These are phyloP conservation scores for Aethes cnicana DNA, from an alignment of 2,888 invertebrate genomes.

Conservation along the genomic window DNA sequence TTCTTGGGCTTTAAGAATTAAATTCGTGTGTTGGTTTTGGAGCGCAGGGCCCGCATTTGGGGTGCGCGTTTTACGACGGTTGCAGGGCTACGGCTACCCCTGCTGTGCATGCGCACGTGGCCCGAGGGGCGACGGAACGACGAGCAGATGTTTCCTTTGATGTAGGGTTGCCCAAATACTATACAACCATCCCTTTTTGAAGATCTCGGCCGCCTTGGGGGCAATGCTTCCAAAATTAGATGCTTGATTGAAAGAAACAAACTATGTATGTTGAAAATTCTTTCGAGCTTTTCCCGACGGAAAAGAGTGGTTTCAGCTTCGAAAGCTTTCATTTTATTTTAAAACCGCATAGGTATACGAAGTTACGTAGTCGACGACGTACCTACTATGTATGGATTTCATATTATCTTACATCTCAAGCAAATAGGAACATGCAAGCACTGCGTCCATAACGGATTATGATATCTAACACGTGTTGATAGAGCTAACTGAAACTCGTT, in stretches of 20 bases:
- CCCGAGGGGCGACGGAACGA: conserved; percentile 50
- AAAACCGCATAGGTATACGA: too few species aligned
- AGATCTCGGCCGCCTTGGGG: conserved; percentile 7
- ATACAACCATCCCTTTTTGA: conserved; percentile 19
- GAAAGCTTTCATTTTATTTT: too few species aligned
- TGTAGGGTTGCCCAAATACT: conserved; percentile 54
- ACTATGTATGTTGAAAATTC: too few species aligned
- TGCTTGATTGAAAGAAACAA: neutral
- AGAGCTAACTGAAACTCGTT: conserved; percentile 6
- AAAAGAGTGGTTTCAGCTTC: too few species aligned
- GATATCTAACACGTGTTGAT: conserved; percentile 4
- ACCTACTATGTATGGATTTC: too few species aligned
- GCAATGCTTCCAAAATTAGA: conserved; percentile 14
- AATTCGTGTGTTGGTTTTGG: conserved; percentile 36
- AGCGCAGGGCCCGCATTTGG: conserved; percentile 66
- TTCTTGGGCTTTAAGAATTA: conserved; percentile 47
- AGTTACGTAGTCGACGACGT: too few species aligned
- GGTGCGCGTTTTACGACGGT: conserved; percentile 68
- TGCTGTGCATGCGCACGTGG: conserved; percentile 76
- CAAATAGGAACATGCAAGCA: neutral
- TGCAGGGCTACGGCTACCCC: conserved; percentile 62
- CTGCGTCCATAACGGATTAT: neutral
- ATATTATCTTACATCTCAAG: too few species aligned
- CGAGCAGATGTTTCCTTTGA: conserved; percentile 69
- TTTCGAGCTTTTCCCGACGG: too few species aligned